phyloP scores from a whole-genome alignment of 1,140 invertebrate genomes.

The Amyelois transitella region DNA sequence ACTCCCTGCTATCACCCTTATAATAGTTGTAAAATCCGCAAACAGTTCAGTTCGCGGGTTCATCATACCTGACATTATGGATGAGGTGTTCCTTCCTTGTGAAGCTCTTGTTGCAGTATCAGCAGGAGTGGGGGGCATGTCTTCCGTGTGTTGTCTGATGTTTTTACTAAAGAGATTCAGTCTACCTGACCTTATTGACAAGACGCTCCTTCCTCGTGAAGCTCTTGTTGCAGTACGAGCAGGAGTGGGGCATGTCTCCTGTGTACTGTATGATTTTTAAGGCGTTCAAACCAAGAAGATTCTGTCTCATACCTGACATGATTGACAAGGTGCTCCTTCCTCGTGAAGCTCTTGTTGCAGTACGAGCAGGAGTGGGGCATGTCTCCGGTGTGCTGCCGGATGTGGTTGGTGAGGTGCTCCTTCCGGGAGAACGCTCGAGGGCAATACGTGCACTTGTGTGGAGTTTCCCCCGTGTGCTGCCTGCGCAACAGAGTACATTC shows the following conservation, averaged over 20 bases:
- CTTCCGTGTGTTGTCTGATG: conserved; percentile 83
- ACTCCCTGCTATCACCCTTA: too few species aligned
- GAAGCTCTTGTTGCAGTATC: conserved; percentile 89
- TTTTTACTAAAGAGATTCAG: too few species aligned
- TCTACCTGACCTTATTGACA: conserved; percentile 81
- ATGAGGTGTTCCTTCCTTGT: conserved; percentile 88
- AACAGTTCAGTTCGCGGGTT: too few species aligned
- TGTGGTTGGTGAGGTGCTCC: conserved; percentile 80
- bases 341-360: conserved; percentile 89
- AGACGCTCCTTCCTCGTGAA: conserved; percentile 90
- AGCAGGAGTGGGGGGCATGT: conserved; percentile 87
- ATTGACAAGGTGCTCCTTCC: conserved; percentile 87
- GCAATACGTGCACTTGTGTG: conserved; percentile 90
- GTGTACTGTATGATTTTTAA: conserved; percentile 83
- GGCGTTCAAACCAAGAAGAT: conserved; percentile 60
- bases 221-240: conserved; percentile 87
- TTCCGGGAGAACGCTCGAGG: conserved; percentile 91
- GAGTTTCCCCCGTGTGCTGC: conserved; percentile 89
- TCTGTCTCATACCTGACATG: conserved; percentile 78
- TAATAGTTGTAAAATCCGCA: too few species aligned
- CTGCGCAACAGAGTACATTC: conserved; percentile 81
- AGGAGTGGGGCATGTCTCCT: conserved; percentile 87
- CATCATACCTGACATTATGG: conserved; percentile 79
- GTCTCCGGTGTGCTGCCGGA: conserved; percentile 83
- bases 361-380: conserved; percentile 87